A percentile compares a stretch with the other conserved stretches of the same genome.
Evolutionary conservation across 1,140 invertebrate genomes (phyloP).

Genomic region (Brachionus rotundiformis): DNA sequence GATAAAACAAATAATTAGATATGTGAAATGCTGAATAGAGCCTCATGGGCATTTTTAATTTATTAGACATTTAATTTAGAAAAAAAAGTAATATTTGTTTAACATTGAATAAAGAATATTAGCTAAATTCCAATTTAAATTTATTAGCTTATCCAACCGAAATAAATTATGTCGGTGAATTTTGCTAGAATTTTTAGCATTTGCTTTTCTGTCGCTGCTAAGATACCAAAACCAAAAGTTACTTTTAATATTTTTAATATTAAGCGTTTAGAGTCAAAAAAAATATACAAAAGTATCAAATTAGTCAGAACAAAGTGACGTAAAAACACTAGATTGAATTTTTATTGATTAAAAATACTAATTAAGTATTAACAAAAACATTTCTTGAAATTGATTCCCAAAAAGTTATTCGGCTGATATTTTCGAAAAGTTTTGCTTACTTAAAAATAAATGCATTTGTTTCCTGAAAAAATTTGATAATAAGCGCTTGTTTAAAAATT

Average conservation of each 20-base stretch:
- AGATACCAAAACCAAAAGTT: background rate
- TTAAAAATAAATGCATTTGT: background rate
- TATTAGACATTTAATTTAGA: background rate
- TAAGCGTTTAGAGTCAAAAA: background rate
- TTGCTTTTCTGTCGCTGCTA: background rate
- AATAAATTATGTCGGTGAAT: background rate
- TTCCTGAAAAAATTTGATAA: slow-evolving; percentile 4
- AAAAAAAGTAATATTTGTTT: background rate
- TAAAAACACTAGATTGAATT: background rate
- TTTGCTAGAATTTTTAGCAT: background rate
- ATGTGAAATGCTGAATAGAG: background rate
- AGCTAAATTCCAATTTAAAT: background rate
- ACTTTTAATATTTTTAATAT: slow-evolving; percentile 4
- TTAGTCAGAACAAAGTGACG: background rate
- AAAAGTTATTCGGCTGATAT: no score
- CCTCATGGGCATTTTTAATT: background rate
- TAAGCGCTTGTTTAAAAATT: background rate
- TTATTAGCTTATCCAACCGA: background rate
- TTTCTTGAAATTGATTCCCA: background rate
- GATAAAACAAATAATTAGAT: slow-evolving; percentile 1
- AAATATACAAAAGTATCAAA: background rate
- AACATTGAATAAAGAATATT: background rate
- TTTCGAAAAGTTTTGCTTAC: background rate
- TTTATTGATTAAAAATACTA: background rate
- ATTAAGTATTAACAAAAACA: background rate